These are phyloP conservation scores for Carassius auratus DNA, from an alignment of 2,113 vertebrate genomes.

Conservation along the genomic window DNA sequence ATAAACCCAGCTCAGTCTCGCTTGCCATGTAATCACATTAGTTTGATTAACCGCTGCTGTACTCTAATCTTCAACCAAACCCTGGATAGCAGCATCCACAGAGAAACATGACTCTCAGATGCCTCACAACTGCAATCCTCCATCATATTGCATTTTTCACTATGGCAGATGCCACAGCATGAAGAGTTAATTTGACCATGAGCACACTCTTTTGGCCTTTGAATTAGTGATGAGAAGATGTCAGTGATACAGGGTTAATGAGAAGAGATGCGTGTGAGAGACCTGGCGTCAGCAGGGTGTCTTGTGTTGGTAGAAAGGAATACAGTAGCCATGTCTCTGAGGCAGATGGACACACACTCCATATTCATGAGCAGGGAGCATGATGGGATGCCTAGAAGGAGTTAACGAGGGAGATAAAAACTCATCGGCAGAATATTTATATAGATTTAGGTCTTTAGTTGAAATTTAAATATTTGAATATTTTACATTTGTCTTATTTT, in stretches of 20 bases:
- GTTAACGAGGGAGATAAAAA: conserved; percentile 5
- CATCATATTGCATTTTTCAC: conserved; percentile 4
- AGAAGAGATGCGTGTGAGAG: conserved; percentile 31
- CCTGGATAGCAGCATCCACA: not conserved
- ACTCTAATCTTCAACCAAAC: conserved; percentile 6
- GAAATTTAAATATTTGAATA: no score
- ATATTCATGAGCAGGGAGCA: conserved; percentile 52
- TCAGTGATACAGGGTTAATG: conserved; percentile 43
- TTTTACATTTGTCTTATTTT: no score
- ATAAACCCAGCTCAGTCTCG: conserved; percentile 12
- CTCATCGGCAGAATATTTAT: not conserved
- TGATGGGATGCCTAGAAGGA: not conserved
- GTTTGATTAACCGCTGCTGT: not conserved
- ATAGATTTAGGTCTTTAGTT: not conserved
- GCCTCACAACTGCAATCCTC: not conserved
- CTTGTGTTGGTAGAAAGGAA: conserved; percentile 27
- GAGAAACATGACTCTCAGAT: not conserved
- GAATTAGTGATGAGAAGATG: conserved; percentile 43
- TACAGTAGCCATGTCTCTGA: conserved; percentile 37
- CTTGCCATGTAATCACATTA: conserved; percentile 22
- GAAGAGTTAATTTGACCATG: not conserved
- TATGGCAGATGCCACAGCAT: not conserved
- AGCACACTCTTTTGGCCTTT: not conserved
- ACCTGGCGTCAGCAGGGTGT: conserved; percentile 39
- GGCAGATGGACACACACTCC: conserved; percentile 50